A percentile compares a stretch with the other conserved stretches of the same genome.
These are phyloP conservation scores for Ceratitis capitata DNA, from an alignment of 1,140 invertebrate genomes.

Conservation along the genomic window DNA sequence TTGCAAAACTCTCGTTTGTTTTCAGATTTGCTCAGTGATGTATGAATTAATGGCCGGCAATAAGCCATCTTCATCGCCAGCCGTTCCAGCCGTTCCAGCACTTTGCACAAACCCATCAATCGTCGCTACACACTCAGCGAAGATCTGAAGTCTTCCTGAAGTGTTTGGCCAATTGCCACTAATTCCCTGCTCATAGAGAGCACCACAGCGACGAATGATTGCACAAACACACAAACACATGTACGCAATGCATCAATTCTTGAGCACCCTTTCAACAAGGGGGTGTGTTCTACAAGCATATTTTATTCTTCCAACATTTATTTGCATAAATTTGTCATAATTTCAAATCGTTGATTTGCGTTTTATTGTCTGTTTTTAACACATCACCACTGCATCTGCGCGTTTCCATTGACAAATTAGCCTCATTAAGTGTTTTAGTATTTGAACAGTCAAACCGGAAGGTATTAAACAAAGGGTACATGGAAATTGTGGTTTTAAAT, in stretches of 20 bases:
- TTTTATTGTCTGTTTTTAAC: slow-evolving; percentile 17
- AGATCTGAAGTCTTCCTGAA: neutral
- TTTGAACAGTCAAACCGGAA: neutral
- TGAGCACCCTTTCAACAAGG: neutral
- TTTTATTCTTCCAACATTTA: neutral
- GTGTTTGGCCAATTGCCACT: neutral
- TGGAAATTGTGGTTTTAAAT: neutral
- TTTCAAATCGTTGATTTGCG: slow-evolving; percentile 39
- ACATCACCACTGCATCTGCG: neutral
- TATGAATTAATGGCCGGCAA: slow-evolving; percentile 38
- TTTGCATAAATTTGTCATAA: slow-evolving; percentile 48
- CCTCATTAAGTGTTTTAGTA: neutral
- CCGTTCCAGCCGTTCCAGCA: neutral
- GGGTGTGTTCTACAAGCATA: neutral
- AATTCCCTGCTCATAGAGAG: neutral
- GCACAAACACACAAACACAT: neutral
- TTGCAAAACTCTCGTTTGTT: neutral
- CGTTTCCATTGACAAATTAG: neutral
- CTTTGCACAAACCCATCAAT: neutral
- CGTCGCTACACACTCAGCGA: too few species aligned
- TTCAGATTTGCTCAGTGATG: slow-evolving; percentile 13
- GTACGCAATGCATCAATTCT: neutral
- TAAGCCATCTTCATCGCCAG: neutral
- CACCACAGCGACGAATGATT: too few species aligned
- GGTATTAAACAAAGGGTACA: neutral